Percentiles rank a stretch among this genome's conserved stretches.
These are phyloP conservation scores for Amazona ochrocephala DNA, from an alignment of 2,797 vertebrate genomes.

Conservation along the genomic window DNA sequence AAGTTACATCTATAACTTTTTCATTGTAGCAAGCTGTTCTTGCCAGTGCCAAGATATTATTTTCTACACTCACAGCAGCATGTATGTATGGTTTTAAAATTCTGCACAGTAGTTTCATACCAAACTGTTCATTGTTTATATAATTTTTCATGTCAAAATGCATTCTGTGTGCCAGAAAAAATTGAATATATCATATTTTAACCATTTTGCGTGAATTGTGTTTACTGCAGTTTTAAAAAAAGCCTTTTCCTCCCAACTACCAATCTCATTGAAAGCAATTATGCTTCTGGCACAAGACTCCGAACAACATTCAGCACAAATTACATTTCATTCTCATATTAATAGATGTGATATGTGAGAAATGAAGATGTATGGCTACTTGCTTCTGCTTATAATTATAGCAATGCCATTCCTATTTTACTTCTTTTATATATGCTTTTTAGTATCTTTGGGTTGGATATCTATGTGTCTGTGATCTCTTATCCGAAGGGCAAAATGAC, in stretches of 20 bases:
- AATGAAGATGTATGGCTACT: slow-evolving; percentile 70
- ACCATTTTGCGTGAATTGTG: slow-evolving; percentile 3
- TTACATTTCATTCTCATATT: slow-evolving; percentile 59
- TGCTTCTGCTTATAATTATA: slow-evolving; percentile 71
- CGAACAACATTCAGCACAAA: slow-evolving; percentile 57
- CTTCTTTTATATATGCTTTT: slow-evolving; percentile 31
- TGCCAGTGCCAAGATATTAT: slow-evolving; percentile 13
- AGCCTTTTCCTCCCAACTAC: background rate
- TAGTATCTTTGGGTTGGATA: slow-evolving; percentile 1
- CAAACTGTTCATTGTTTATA: slow-evolving; percentile 26
- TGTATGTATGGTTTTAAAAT: background rate
- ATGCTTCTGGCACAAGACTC: slow-evolving; percentile 38
- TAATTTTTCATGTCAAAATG: slow-evolving; percentile 38
- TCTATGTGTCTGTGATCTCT: slow-evolving; percentile 41
- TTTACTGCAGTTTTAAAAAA: slow-evolving; percentile 31
- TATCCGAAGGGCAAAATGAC: slow-evolving; percentile 59
- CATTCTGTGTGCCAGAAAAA: slow-evolving; percentile 12
- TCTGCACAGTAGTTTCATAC: slow-evolving; percentile 43
- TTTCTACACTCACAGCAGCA: background rate
- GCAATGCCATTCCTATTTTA: slow-evolving; percentile 39
- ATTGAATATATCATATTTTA: background rate
- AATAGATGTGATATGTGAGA: slow-evolving; percentile 64
- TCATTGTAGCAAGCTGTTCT: slow-evolving; percentile 38
- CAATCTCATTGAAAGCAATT: slow-evolving; percentile 47
- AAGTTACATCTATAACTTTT: slow-evolving; percentile 49